A percentile compares a stretch with the other conserved stretches of the same genome.
These are phyloP conservation scores for Hypothenemus hampei DNA, from an alignment of 1,140 invertebrate species.

Conservation along the genomic window DNA sequence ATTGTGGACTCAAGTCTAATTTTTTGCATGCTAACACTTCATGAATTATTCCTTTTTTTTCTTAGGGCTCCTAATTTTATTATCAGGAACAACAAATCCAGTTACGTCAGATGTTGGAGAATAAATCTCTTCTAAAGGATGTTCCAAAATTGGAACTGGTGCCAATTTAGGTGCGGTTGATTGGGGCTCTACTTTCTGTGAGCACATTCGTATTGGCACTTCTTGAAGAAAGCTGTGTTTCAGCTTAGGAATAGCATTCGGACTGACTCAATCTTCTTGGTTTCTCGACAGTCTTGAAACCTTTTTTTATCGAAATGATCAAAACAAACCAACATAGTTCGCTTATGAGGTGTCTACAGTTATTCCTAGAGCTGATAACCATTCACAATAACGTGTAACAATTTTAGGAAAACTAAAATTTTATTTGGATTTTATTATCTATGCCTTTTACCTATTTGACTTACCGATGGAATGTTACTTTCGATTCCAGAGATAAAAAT, in stretches of 20 bases:
- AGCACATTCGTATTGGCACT: not conserved
- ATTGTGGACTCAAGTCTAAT: too few species aligned
- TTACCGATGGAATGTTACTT: too few species aligned
- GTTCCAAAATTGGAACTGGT: too few species aligned
- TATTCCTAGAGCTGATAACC: not conserved
- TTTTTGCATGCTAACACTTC: not conserved
- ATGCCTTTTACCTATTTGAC: too few species aligned
- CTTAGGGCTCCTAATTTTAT: not conserved
- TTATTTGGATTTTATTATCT: too few species aligned
- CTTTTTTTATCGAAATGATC: not conserved
- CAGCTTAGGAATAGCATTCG: not conserved
- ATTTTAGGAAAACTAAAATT: not conserved
- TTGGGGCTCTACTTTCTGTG: too few species aligned
- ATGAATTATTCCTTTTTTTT: not conserved
- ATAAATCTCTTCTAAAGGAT: too few species aligned
- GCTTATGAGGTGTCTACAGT: not conserved
- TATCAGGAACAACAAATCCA: too few species aligned
- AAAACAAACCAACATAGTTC: not conserved
- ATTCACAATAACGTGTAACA: not conserved
- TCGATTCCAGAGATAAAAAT: constrained; percentile 20
- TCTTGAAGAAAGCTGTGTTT: not conserved
- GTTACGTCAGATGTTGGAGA: too few species aligned
- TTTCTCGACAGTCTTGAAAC: not conserved
- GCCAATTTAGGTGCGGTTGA: too few species aligned
- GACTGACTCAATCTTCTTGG: not conserved